Base-by-base conservation (phyloP, 1,140 invertebrate species). In the Maniola jurtina region DNA sequence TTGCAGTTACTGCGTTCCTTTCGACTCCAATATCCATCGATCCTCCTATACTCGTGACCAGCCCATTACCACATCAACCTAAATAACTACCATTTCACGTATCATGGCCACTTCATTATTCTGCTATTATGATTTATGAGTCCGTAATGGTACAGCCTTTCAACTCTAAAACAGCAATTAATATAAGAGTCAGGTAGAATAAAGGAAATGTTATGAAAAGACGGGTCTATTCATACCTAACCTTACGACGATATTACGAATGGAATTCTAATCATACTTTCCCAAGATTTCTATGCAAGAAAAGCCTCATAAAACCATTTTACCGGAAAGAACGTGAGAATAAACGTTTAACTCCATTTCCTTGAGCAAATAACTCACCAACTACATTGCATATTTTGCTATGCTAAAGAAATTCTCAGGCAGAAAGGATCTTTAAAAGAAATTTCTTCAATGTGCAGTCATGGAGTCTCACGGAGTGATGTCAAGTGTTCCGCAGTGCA, bases 401-500 rank as follows among this genome's bases (percentile, higher is more conserved):
- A 45, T n/a, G 11, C 42, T 5, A 0, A n/a, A 25, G 42, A 11
- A 13, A 45, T 45, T 45, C 42, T 45, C 13, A 45, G 9, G 42
- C 1, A 25, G 25, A 25, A 25, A 25, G 25, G 25, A 25, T 2
- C 25, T 25, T 4, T 45, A 1, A 45, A 45, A 45, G 42, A 45
- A 45, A 45, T 45, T 45, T 11, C 42, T 11, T 45, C 10, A n/a
- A 45, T 45, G 42, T 45, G 42, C 13, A n/a, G 1, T 25, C 4
- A 25, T 4, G 62, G 54, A 71, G 61, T 70, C 66, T 71, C 66
- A 70, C 13, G 67, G 61, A 74, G 73, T 66, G 70, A 66, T 74
- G 64, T 76, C 71, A 76, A 76, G 72, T 64, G 70, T 54, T 42
- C 60, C 67, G 69, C 61, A 77, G 59, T 72, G 61, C 63, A 50